Conservation (phyloP, 2,797 vertebrate genomes). For the Anabas testudineus region DNA sequence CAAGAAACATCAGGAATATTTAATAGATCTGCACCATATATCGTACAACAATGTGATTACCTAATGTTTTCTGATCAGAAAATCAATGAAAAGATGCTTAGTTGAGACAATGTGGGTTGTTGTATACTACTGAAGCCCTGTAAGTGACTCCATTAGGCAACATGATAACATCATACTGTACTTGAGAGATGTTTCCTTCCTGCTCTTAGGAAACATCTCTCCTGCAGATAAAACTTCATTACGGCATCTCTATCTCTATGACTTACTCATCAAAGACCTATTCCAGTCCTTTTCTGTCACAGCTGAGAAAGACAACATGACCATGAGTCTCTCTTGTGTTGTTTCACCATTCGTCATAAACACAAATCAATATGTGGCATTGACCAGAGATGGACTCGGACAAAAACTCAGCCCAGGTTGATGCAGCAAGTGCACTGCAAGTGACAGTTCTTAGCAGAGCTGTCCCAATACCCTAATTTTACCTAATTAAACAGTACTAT, state of each 20-base stretch:
- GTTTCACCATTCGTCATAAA: background rate
- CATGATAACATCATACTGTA: slow-evolving; percentile 79
- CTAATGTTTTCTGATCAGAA: slow-evolving; percentile 70
- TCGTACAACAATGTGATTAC: slow-evolving; percentile 65
- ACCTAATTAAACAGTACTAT: no score
- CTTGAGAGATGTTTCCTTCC: slow-evolving; percentile 78
- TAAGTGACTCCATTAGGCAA: slow-evolving; percentile 79
- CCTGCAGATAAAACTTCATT: slow-evolving; percentile 76
- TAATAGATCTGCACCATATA: slow-evolving; percentile 21
- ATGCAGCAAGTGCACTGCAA: background rate
- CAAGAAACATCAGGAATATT: slow-evolving; percentile 25
- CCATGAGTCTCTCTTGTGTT: background rate
- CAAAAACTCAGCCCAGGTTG: background rate
- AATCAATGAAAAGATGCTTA: slow-evolving; percentile 78
- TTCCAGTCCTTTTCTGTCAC: slow-evolving; percentile 60
- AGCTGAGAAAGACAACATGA: slow-evolving; percentile 26
- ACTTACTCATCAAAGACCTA: slow-evolving; percentile 62
- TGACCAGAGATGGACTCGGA: background rate
- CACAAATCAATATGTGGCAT: background rate
- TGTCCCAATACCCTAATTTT: background rate
- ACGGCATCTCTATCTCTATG: slow-evolving; percentile 65
- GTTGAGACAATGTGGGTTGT: slow-evolving; percentile 47
- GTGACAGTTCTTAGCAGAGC: no score
- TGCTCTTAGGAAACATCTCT: no score
- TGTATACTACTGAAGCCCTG: slow-evolving; percentile 61